Base-by-base conservation (phyloP, 2,888 invertebrate genomes). In the Stenolophus ochropezus region DNA sequence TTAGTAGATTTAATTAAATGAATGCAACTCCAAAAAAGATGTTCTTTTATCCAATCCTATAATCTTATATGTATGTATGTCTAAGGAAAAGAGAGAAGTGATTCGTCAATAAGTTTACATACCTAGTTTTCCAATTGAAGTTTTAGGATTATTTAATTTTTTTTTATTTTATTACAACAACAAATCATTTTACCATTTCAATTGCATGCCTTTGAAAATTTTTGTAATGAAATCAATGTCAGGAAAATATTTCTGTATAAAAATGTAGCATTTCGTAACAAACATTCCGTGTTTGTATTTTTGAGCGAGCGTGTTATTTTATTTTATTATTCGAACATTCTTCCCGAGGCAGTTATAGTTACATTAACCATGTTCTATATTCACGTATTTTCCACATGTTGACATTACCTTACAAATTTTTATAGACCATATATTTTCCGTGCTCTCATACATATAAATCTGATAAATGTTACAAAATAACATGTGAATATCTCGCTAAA, bases 401-500 rank as follows among this genome's bases (percentile, higher is more conserved):
- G 65, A 69, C 65, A 69, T 69, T 69, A 27, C 11, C 16, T 69
- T 33, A 69, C 33, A 69, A 33, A 69, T 69, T 69, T 69, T 69
- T 69, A 69, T 69, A 21, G 65, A 42, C 20, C 16, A 14, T 33
- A 8, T 20, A 69, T 33, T 23, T 61, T 11, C 27, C 42, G 18
- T 20, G n/a, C 2, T 14, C 4, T 18, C 33, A 33, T 69, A 69
- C 65, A 69, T 33, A 69, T 18, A 33, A 69, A 69, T 69, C 65
- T 69, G 33, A 18, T 69, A 33, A 69, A 69, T 69, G 65, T 69
- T 69, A 69, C 65, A 69, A 69, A 69, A 27, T 69, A 69, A 27
- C 65, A 61, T 23, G 23, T 61, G 61, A 14, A 61, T 61, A 4
- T 23, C 23, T 5, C 25, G n/a, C 1, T 56, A 21, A 56, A 56